phyloP scores from a whole-genome alignment of 2,797 vertebrate species.

The Myripristis murdjan region DNA sequence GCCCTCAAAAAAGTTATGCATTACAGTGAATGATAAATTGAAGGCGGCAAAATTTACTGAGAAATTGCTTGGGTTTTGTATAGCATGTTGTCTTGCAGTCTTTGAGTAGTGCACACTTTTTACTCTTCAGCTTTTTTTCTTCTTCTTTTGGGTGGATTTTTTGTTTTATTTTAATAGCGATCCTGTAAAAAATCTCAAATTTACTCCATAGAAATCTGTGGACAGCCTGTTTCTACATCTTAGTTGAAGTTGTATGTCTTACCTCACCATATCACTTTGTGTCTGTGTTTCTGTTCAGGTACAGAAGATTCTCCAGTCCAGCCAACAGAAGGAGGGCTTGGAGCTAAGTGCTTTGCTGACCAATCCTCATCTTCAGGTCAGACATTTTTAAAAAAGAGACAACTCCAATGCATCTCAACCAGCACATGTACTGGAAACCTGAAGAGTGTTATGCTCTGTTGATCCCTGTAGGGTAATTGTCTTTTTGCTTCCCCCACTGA shows the following conservation, averaged over 20 bases:
- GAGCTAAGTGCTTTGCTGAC: constrained; percentile 92
- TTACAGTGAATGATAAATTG: too few relatives aligned
- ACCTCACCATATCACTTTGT: not conserved
- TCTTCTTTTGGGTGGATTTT: too few relatives aligned
- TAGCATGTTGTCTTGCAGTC: too few relatives aligned
- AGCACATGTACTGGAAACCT: constrained; percentile 23
- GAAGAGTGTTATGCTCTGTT: constrained; percentile 22
- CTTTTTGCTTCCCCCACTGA: constrained; percentile 20
- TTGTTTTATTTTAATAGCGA: too few relatives aligned
- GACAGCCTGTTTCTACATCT: not conserved
- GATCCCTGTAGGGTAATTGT: constrained; percentile 47
- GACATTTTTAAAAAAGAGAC: constrained; percentile 38
- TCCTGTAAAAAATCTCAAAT: too few relatives aligned
- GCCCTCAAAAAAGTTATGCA: too few relatives aligned
- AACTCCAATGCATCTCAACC: not conserved
- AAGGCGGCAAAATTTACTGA: too few relatives aligned
- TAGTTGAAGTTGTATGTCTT: constrained; percentile 3
- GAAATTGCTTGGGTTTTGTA: too few relatives aligned
- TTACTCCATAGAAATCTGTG: too few relatives aligned
- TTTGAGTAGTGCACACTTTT: too few relatives aligned
- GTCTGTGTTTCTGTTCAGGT: constrained; percentile 85
- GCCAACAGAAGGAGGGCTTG: constrained; percentile 91
- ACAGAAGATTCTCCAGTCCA: constrained; percentile 90
- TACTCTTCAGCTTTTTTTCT: too few relatives aligned
- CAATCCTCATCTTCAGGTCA: constrained; percentile 94